Evolutionary conservation across 1,140 invertebrate species (phyloP).

Genomic region (Mylabris phalerata): DNA sequence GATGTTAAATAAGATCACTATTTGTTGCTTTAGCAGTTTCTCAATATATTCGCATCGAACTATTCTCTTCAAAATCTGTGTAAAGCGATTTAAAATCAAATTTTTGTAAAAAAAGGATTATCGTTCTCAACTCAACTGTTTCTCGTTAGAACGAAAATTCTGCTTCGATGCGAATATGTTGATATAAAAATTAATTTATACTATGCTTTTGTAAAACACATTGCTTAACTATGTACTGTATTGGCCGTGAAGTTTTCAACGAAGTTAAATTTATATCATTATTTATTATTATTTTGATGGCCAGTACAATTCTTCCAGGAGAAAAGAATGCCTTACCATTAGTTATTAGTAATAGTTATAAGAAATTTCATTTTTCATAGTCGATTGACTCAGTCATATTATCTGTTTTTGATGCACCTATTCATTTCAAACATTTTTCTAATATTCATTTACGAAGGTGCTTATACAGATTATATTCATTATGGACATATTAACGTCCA

Average conservation of each 20-base stretch:
- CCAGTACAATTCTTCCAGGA: constrained; percentile 11
- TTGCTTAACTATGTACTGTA: constrained; percentile 12
- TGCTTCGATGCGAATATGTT: too few relatives aligned
- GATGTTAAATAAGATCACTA: constrained; percentile 4
- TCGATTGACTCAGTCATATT: constrained; percentile 1
- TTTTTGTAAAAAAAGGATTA: too few relatives aligned
- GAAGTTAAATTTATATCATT: constrained; percentile 5
- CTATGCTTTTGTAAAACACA: constrained; percentile 10
- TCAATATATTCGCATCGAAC: neutral
- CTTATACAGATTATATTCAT: constrained; percentile 7
- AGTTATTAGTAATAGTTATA: constrained; percentile 7
- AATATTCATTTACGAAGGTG: constrained; percentile 12
- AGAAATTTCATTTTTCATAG: constrained; percentile 4
- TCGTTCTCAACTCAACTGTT: too few relatives aligned
- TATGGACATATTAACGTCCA: constrained; percentile 2
- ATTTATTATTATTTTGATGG: constrained; percentile 5
- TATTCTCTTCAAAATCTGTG: too few relatives aligned
- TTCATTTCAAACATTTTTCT: constrained; percentile 1
- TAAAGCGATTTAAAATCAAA: too few relatives aligned
- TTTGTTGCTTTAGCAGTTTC: constrained; percentile 12
- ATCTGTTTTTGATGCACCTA: constrained; percentile 2
- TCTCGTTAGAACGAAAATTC: too few relatives aligned
- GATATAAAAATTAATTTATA: neutral
- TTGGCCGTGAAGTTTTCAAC: constrained; percentile 4
- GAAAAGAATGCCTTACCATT: constrained; percentile 13